Conservation (phyloP, 2,113 vertebrate genomes). For the Sarotherodon lohbergeri region DNA sequence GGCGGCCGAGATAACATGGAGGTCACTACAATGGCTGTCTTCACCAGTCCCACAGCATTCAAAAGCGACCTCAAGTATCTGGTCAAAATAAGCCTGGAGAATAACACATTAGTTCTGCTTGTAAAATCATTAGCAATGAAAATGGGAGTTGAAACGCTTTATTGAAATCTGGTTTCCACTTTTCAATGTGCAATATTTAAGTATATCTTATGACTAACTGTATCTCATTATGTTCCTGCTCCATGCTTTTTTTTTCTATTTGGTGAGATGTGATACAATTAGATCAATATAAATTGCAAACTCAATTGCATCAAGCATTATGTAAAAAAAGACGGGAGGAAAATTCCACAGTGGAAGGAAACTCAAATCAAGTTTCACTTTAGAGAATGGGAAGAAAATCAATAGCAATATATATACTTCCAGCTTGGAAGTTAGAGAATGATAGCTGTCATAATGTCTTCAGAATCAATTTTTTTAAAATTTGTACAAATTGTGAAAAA, state of each 20-base stretch:
- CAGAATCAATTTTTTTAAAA: slow-evolving; percentile 50
- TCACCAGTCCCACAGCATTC: not conserved
- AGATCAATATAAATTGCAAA: not conserved
- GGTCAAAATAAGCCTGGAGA: slow-evolving; percentile 13
- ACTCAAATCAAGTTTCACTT: slow-evolving; percentile 10
- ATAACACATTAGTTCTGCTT: slow-evolving; percentile 18
- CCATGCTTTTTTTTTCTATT: not conserved
- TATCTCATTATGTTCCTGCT: not conserved
- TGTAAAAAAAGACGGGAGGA: not conserved
- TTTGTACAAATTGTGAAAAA: slow-evolving; percentile 33
- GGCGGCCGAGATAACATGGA: slow-evolving; percentile 44
- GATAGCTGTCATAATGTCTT: slow-evolving; percentile 15
- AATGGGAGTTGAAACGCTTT: not conserved
- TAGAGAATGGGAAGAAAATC: slow-evolving; percentile 25
- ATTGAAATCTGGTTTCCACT: not conserved
- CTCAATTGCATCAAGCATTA: not conserved
- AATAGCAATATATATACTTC: slow-evolving; percentile 32
- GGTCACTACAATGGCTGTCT: slow-evolving; percentile 32
- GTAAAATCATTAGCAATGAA: not conserved
- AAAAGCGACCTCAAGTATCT: slow-evolving; percentile 8
- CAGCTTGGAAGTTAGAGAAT: slow-evolving; percentile 3
- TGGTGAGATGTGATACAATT: not conserved
- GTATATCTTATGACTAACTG: not conserved
- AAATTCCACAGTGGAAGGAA: not conserved
- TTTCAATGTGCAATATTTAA: not conserved